These are phyloP conservation scores for Drosophila lacertosa DNA, from an alignment of 1,140 invertebrate genomes.

Conservation along the genomic window DNA sequence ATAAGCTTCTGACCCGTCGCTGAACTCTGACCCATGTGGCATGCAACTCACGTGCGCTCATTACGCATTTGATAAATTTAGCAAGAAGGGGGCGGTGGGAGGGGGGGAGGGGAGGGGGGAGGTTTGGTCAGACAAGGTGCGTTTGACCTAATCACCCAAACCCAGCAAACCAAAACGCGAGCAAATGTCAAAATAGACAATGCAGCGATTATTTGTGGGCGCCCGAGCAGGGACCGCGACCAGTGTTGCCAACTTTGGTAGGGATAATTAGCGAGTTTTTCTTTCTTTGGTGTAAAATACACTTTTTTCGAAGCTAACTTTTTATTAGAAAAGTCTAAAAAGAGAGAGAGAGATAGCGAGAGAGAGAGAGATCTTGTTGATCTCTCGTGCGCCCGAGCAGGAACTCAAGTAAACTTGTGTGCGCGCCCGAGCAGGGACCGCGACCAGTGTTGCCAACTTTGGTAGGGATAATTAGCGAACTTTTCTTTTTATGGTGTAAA, in stretches of 20 bases:
- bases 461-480: too few relatives aligned
- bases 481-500: too few relatives aligned
- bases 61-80: slow-evolving; percentile 83
- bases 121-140: slow-evolving; percentile 35
- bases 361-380: too few relatives aligned
- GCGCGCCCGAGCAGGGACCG: slow-evolving; percentile 24
- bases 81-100: slow-evolving; percentile 38
- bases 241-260: too few relatives aligned
- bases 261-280: too few relatives aligned
- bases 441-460: too few relatives aligned
- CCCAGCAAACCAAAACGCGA: slow-evolving; percentile 3
- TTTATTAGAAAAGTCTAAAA: too few relatives aligned
- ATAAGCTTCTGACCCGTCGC: slow-evolving; percentile 2
- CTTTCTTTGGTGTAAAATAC: too few relatives aligned
- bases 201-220: slow-evolving; percentile 68
- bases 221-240: slow-evolving; percentile 24
- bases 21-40: slow-evolving; percentile 43
- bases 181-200: slow-evolving; percentile 80
- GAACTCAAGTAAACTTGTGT: too few relatives aligned
- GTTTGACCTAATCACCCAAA: slow-evolving; percentile 41
- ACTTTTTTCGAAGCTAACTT: too few relatives aligned
- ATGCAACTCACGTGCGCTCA: slow-evolving; percentile 81
- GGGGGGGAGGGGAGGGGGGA: background rate
- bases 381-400: too few relatives aligned
- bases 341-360: too few relatives aligned